These are phyloP conservation scores for Ctenicera cuprea DNA, from an alignment of 2,888 invertebrate genomes.

Conservation along the genomic window DNA sequence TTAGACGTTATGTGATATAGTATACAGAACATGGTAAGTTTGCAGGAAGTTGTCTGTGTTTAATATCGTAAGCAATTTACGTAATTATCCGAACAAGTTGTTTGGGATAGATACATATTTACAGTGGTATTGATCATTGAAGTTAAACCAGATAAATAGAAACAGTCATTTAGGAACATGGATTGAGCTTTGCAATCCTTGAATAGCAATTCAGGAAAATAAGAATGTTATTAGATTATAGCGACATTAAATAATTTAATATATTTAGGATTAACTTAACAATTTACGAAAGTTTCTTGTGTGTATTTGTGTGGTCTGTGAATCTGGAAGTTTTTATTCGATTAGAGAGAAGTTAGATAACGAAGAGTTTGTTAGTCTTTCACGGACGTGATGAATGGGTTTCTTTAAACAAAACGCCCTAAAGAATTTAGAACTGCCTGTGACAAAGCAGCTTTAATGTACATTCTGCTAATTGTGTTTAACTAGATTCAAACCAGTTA, in stretches of 20 bases:
- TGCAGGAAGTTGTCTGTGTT: conserved; percentile 4
- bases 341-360: conserved; percentile 25
- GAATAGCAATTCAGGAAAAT: not conserved
- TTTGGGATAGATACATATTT: conserved; percentile 1
- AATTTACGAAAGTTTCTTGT: conserved; percentile 11
- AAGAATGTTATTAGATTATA: not conserved
- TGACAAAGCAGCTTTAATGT: not conserved
- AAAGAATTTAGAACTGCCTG: not conserved
- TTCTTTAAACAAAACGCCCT: conserved; percentile 6
- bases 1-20: conserved; percentile 17
- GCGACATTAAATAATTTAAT: not conserved
- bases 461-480: no score
- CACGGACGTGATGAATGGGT: conserved; percentile 19
- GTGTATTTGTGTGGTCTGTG: conserved; percentile 1
- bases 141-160: not conserved
- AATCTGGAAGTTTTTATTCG: conserved; percentile 20
- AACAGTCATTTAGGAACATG: not conserved
- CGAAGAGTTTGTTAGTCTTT: conserved; percentile 17
- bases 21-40: conserved; percentile 11
- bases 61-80: conserved; percentile 26
- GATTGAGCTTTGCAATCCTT: conserved; percentile 4
- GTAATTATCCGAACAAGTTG: conserved; percentile 21
- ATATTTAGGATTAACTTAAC: conserved; percentile 9
- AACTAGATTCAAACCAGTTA: no score
- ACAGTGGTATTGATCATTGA: conserved; percentile 8